Conservation (phyloP, 2,113 vertebrate species). For the Corythoichthys haematopterus region DNA sequence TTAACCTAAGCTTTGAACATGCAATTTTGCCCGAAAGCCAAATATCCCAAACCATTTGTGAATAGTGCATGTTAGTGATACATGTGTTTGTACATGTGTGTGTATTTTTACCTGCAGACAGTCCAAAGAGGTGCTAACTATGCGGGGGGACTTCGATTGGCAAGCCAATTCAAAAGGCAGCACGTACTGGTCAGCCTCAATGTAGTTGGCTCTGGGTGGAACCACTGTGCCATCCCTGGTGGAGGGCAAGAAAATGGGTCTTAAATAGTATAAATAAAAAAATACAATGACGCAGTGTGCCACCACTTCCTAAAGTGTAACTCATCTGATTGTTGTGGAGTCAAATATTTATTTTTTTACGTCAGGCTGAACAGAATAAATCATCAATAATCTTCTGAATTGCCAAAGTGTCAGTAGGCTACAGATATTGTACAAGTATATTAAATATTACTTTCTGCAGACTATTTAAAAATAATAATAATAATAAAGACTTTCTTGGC, state of each 20-base stretch:
- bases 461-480: too few species aligned
- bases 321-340: neutral
- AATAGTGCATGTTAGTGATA: neutral
- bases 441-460: too few species aligned
- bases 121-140: conserved; percentile 93
- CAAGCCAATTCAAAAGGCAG: conserved; percentile 95
- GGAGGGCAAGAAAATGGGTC: neutral
- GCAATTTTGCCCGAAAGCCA: too few species aligned
- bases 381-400: too few species aligned
- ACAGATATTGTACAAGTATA: too few species aligned
- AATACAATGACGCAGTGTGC: neutral
- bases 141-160: conserved; percentile 92
- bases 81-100: neutral
- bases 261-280: neutral
- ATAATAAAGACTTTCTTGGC: too few species aligned
- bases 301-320: neutral
- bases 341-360: neutral
- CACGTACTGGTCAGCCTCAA: conserved; percentile 97
- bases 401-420: too few species aligned
- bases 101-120: conserved; percentile 83
- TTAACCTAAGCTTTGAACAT: neutral
- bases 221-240: conserved; percentile 80
- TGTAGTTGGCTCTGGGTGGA: conserved; percentile 89
- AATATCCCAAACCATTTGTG: neutral
- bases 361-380: too few species aligned